Evolutionary conservation across 2,888 invertebrate species (phyloP).

Genomic region (Megamerina dolium): DNA sequence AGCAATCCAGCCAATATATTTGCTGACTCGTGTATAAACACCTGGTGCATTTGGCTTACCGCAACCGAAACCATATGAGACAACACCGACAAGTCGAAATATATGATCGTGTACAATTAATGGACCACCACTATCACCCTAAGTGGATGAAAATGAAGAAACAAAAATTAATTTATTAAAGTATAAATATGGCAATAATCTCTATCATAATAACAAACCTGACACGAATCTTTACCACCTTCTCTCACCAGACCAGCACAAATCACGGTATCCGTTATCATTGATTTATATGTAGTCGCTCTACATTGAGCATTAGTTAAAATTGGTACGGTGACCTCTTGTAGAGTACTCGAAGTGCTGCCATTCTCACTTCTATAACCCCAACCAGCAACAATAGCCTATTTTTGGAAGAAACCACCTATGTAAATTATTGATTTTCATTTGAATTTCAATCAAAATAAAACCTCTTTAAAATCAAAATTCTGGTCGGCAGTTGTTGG

Average conservation of each 20-base stretch:
- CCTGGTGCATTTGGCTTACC: conserved; percentile 43
- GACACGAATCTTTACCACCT: conserved; percentile 46
- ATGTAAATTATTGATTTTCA: background rate
- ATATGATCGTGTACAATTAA: conserved; percentile 35
- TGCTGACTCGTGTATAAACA: conserved; percentile 42
- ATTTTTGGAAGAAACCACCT: no score
- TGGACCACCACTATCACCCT: conserved; percentile 48
- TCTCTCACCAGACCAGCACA: conserved; percentile 40
- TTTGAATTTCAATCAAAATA: conserved; percentile 2
- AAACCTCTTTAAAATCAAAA: conserved; percentile 33
- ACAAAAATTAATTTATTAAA: background rate
- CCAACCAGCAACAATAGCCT: conserved; percentile 45
- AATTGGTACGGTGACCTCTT: conserved; percentile 41
- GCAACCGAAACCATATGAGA: conserved; percentile 44
- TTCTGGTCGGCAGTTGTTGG: conserved; percentile 32
- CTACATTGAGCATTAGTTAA: conserved; percentile 41
- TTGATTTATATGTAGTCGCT: conserved; percentile 37
- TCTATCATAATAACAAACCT: conserved; percentile 31
- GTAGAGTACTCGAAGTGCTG: conserved; percentile 32
- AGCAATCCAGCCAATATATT: conserved; percentile 41
- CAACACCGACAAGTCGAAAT: conserved; percentile 40
- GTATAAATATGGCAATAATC: background rate
- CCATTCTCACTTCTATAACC: conserved; percentile 38
- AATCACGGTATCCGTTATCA: conserved; percentile 44
- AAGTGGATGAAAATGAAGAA: background rate